Evolutionary conservation across 1,140 invertebrate species (phyloP), one percentile per base, ranked within the genome.

Genomic region (Wiebesia pumilae): DNA sequence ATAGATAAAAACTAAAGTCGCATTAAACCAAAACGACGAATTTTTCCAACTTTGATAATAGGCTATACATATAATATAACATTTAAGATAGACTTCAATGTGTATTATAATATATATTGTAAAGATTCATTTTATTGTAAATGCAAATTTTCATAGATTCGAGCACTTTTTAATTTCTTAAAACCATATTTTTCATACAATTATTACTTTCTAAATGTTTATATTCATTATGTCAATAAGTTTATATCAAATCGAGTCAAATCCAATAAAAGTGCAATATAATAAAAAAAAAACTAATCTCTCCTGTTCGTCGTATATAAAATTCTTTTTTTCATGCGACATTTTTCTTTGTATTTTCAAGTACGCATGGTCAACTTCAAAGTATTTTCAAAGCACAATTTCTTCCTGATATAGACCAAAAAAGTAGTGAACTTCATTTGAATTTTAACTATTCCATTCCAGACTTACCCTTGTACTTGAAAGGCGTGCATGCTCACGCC

Each of bases 381-480:
- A 43, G 21, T 47, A 77, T 77, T 77, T 77, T n/a, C n/a, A 77
- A 14, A 0, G 27, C 10, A 24, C 40, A 51, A n/a, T 33, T 58
- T 47, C 77, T 58, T 54, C 77, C 3, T 24, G 77, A 79, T 79
- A 35, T 24, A 54, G 47, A 35, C 14, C 1, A 79, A 58, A 10
- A 79, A 30, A 79, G n/a, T 79, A 1, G 24, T 19, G 10, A 75
- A 43, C 40, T 75, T 75, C 77, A 21, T 79, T 79, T 58, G 51
- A 58, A 79, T 51, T 78, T 79, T 79, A 54, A 79, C 24, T 33
- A 24, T 79, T 30, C n/a, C 47, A 7, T 79, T 54, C 67, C 33
- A 6, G 21, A 33, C 7, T 33, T 35, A 35, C 16, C 67, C 67
- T 78, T 79, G 47, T 24, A 35, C 47, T 30, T 54, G 35, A 79